Evolutionary conservation across 2,888 invertebrate species (phyloP).

Genomic region (Reticulitermes lucifugus): DNA sequence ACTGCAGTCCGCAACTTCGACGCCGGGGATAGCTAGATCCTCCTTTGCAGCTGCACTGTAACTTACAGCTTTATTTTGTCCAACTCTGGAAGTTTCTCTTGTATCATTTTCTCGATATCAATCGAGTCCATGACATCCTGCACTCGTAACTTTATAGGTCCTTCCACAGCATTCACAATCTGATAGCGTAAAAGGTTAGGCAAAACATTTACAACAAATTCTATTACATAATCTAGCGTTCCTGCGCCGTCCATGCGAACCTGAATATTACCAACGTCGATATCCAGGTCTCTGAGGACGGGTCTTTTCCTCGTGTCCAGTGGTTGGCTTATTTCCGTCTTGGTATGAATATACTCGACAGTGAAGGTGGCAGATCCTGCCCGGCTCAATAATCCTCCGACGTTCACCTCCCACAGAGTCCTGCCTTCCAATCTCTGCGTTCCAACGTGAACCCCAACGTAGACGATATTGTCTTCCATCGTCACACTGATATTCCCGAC

Average conservation of each 20-base stretch:
- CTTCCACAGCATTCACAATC: conserved; percentile 87
- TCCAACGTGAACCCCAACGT: conserved; percentile 70
- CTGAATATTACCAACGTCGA: conserved; percentile 83
- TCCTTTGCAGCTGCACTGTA: no score
- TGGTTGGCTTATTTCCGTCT: conserved; percentile 72
- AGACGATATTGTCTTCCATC: conserved; percentile 75
- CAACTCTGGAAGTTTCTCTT: conserved; percentile 75
- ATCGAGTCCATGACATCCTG: conserved; percentile 78
- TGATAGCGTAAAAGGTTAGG: conserved; percentile 89
- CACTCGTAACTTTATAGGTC: conserved; percentile 78
- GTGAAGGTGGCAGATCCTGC: conserved; percentile 81
- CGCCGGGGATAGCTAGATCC: no score
- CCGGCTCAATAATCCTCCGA: conserved; percentile 74
- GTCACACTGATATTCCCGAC: conserved; percentile 81
- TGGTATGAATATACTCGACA: conserved; percentile 77
- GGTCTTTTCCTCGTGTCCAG: conserved; percentile 82
- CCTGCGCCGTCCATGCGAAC: conserved; percentile 87
- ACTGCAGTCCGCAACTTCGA: no score
- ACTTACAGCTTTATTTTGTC: conserved; percentile 60
- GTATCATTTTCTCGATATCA: conserved; percentile 79
- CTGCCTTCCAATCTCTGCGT: conserved; percentile 83
- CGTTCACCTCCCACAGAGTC: conserved; percentile 82
- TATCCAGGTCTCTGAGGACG: conserved; percentile 77
- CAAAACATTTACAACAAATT: conserved; percentile 82
- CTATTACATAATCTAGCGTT: conserved; percentile 85